These are phyloP conservation scores for Drosophila neocordata DNA, from an alignment of 1,140 invertebrate genomes.

Conservation along the genomic window DNA sequence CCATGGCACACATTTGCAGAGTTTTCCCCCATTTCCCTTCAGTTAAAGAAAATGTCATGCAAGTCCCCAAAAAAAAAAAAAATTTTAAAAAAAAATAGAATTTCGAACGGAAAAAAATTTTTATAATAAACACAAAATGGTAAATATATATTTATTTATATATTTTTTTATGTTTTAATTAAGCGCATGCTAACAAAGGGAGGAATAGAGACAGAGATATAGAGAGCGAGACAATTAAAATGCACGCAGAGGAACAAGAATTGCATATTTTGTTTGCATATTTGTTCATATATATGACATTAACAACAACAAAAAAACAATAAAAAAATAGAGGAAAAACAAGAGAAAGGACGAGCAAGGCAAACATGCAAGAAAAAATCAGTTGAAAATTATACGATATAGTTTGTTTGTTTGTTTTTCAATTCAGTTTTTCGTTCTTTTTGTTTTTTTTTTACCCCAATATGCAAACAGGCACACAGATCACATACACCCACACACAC, in stretches of 20 bases:
- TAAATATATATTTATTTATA: slow-evolving; percentile 34
- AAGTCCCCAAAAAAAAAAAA: background rate
- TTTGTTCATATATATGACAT: slow-evolving; percentile 17
- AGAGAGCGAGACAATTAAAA: slow-evolving; percentile 53
- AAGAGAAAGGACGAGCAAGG: slow-evolving; percentile 48
- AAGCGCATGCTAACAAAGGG: slow-evolving; percentile 69
- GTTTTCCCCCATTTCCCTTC: background rate
- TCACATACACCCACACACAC: slow-evolving; percentile 37
- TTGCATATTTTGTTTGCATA: slow-evolving; percentile 29
- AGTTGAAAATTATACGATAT: slow-evolving; percentile 51
- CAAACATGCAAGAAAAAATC: slow-evolving; percentile 66
- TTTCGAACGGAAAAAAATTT: slow-evolving; percentile 44
- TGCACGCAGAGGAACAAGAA: slow-evolving; percentile 43
- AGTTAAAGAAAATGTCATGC: background rate
- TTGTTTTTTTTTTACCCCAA: slow-evolving; percentile 42
- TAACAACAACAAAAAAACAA: slow-evolving; percentile 17
- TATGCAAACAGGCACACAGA: slow-evolving; percentile 35
- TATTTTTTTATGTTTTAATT: slow-evolving; percentile 50
- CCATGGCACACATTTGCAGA: background rate
- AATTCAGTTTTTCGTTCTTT: slow-evolving; percentile 42
- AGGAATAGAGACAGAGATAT: slow-evolving; percentile 35
- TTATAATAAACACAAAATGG: slow-evolving; percentile 26
- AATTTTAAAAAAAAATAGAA: background rate
- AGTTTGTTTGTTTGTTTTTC: slow-evolving; percentile 41
- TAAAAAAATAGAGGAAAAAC: slow-evolving; percentile 11